Evolutionary conservation across 2,888 invertebrate species (phyloP), one percentile per base, ranked within the genome.

Genomic region (Drosophila flavopinicola): DNA sequence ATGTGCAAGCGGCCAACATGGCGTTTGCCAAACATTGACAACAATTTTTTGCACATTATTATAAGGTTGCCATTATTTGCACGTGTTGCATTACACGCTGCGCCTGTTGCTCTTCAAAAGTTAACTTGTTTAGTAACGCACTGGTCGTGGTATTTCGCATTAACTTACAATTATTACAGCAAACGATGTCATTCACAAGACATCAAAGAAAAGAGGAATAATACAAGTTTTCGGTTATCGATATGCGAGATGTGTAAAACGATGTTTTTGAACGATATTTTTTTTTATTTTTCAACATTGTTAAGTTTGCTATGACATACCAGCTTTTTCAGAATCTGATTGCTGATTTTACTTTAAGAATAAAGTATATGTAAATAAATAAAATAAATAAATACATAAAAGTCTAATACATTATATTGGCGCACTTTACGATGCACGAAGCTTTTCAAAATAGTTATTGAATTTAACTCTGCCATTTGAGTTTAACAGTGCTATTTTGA

Each of bases 1-100:
- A 89, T 71, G 86, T 84, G 54, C 39, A 69, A 49, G 74, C 75
- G 78, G 90, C 89, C 90, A 90, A 90, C 89, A 90, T 89, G 89
- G 89, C 89, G 85, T 70, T 80, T 78, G 71, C 45, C 48, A 70
- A 58, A 38, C 47, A 48, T 66, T 58, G 25, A 38, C 48, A 32
- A 29, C 10, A n/a, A 35, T 15, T 25, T 35, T 35, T 54, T 47
- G 37, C n/a, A 9, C 37, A 33, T 35, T 32, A 47, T 20, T 42
- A 32, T 24, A 17, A 6, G 5, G 7, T 4, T 20, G 15, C 35
- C 6, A 20, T 13, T 9, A 9, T 20, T 23, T n/a, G 15, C 2
- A 6, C 13, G 17, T 20, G 1, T 20, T 32, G 6, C 6, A 35
- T 20, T 20, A 20, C 4, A 20, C 4, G 2, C 20, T 20, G 10